Conservation (phyloP, 2,113 vertebrate species). For the Callipepla squamata region DNA sequence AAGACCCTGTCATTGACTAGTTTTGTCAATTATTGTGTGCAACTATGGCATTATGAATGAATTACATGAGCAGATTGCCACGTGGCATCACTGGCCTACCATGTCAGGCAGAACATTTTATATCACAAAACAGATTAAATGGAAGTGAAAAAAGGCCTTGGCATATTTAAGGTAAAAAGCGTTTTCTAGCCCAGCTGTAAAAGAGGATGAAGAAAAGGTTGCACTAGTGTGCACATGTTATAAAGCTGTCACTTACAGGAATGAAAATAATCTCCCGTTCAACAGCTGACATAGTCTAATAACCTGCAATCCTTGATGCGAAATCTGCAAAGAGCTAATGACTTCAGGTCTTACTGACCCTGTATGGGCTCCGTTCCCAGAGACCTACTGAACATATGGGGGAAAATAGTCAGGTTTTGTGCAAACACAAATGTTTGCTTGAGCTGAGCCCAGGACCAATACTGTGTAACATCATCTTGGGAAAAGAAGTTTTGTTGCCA, state of each 20-base stretch:
- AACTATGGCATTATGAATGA: background rate
- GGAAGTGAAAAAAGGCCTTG: background rate
- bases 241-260: constrained; percentile 53
- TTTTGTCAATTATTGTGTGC: background rate
- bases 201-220: background rate
- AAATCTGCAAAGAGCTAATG: constrained; percentile 29
- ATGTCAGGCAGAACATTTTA: background rate
- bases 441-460: constrained; percentile 65
- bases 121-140: background rate
- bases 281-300: constrained; percentile 37
- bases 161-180: background rate
- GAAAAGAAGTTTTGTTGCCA: constrained; percentile 76
- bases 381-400: constrained; percentile 60
- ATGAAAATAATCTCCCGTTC: constrained; percentile 52
- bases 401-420: constrained; percentile 72
- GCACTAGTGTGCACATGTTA: background rate
- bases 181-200: background rate
- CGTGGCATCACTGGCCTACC: background rate
- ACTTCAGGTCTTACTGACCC: constrained; percentile 55
- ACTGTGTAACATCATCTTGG: constrained; percentile 65
- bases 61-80: background rate
- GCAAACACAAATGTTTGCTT: constrained; percentile 75
- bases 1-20: background rate
- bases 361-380: constrained; percentile 63
- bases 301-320: constrained; percentile 20